Base-by-base conservation (phyloP, 2,888 invertebrate species). In the Archips crataeganus region DNA sequence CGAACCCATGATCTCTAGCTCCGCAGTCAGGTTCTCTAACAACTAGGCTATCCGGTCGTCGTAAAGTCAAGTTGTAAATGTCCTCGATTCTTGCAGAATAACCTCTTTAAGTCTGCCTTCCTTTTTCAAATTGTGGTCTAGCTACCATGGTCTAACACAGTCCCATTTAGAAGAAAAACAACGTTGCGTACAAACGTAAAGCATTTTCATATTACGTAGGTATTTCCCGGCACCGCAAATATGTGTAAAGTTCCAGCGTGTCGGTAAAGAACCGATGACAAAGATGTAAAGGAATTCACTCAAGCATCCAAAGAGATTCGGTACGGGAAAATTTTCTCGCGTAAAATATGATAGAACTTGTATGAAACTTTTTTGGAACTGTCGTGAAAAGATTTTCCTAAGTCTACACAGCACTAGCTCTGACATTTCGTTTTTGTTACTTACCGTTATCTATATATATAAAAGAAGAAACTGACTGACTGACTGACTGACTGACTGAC, bases 251-350 rank as follows among this genome's bases (percentile, higher is more conserved):
- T 45, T 64, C 49, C 47, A 32, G 47, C 49, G 13, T 45, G 61
- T 13, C 42, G 60, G 32, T 71, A 59, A 63, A 64, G 65, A 60
- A 71, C 59, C 64, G 59, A 64, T 39, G 65, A 60, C 60, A 66
- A 71, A 65, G 70, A 57, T 62, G 62, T 62, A 54, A 64, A 71
- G 64, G 64, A 65, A 65, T 71, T 60, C 71, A 59, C 6, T 59
- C 39, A 39, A 71, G 64, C 71, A 39, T 64, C 49, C 47, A 65
- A 65, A 71, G 57, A 71, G 59, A 71, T 65, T 65, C 64, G 59
- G 34, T 47, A 15, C 32, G 71, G 47, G 64, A 49, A 64, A 65
- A 64, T 64, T 64, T 57, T 57, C 49, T 8, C 61, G 47, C 64
- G 23, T 47, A 32, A 45, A 71, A 59, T 49, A 47, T 39, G 64